These are phyloP conservation scores for Sebastes steindachneri DNA, from an alignment of 2,797 vertebrate species.

Conservation along the genomic window DNA sequence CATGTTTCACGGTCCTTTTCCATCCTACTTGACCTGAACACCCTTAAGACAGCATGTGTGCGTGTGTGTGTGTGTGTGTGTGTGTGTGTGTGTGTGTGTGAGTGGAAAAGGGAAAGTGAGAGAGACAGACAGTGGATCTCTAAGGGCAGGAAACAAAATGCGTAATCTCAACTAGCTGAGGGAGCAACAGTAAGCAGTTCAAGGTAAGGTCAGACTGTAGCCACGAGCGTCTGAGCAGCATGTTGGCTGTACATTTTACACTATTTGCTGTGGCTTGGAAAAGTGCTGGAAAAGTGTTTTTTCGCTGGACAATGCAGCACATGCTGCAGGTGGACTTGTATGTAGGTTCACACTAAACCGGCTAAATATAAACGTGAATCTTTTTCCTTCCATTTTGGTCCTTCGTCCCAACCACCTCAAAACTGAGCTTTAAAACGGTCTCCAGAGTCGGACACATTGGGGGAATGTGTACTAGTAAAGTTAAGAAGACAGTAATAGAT, in stretches of 20 bases:
- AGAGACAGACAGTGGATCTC: constrained; percentile 4
- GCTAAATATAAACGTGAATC: not conserved
- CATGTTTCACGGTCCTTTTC: constrained; percentile 43
- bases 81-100: not conserved
- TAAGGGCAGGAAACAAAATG: constrained; percentile 26
- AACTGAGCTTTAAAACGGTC: not conserved
- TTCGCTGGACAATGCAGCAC: not conserved
- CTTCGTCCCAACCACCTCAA: not conserved
- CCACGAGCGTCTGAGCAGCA: not conserved
- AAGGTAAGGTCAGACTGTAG: not conserved
- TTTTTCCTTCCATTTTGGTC: not conserved
- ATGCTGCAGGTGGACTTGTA: not conserved
- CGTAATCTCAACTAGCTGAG: constrained; percentile 1
- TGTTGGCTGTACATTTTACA: not conserved
- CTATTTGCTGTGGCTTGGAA: not conserved
- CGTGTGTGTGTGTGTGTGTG: not conserved
- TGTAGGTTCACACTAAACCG: not conserved
- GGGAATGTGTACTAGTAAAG: not conserved
- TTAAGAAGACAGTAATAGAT: not conserved
- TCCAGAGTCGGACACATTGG: not conserved
- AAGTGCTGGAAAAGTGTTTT: not conserved
- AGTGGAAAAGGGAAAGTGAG: not conserved
- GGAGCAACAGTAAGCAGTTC: constrained; percentile 17
- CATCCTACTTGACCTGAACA: constrained; percentile 37
- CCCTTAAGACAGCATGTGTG: not conserved